Percentiles rank a stretch among this genome's conserved stretches.
Evolutionary conservation across 2,888 invertebrate genomes (phyloP).

Genomic region (Epsilonema sp.): DNA sequence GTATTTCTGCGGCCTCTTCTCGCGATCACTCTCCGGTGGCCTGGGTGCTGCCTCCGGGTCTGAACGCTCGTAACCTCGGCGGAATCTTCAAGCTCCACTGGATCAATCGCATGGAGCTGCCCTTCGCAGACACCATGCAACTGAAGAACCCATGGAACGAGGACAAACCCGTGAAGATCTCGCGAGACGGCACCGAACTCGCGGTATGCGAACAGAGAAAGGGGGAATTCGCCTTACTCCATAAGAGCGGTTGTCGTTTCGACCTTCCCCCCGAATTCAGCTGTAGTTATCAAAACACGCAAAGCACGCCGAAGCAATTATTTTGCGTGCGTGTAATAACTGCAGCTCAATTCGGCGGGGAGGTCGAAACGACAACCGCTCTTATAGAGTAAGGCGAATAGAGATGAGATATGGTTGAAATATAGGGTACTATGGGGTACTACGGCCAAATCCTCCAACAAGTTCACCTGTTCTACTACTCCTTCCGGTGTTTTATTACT

Average conservation of each 20-base stretch:
- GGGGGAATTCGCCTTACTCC: too few relatives aligned
- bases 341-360: too few relatives aligned
- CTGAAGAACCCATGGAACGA: constrained; percentile 95
- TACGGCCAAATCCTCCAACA: neutral
- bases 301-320: too few relatives aligned
- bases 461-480: neutral
- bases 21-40: constrained; percentile 70
- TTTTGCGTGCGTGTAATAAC: too few relatives aligned
- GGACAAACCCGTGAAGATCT: constrained; percentile 92
- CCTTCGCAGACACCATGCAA: constrained; percentile 74
- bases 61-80: constrained; percentile 73
- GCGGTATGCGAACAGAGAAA: neutral
- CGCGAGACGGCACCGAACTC: constrained; percentile 61
- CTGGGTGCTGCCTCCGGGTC: constrained; percentile 80
- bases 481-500: too few relatives aligned
- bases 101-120: constrained; percentile 76
- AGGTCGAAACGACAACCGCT: too few relatives aligned
- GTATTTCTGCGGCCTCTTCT: constrained; percentile 65
- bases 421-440: neutral
- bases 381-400: neutral
- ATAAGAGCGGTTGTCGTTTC: too few relatives aligned
- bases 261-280: too few relatives aligned
- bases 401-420: neutral
- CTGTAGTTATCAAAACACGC: too few relatives aligned
- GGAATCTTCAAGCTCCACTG: constrained; percentile 92